A percentile compares a stretch with the other conserved stretches of the same genome.
These are phyloP conservation scores for Phyllopteryx taeniolatus DNA, from an alignment of 2,113 vertebrate species.

Conservation along the genomic window DNA sequence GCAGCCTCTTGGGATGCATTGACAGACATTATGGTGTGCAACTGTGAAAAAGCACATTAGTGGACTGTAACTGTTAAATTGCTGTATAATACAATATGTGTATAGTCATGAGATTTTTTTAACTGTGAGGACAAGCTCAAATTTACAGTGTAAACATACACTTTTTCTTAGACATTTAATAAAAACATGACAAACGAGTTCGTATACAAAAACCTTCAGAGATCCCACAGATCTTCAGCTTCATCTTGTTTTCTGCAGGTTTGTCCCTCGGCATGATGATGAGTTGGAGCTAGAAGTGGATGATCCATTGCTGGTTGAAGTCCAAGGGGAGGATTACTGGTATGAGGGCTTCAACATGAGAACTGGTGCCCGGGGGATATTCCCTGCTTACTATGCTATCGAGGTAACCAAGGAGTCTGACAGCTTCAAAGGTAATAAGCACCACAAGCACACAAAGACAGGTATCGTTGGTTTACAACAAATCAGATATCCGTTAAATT, in stretches of 20 bases:
- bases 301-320: constrained; percentile 90
- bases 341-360: constrained; percentile 98
- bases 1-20: too few species aligned
- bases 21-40: too few species aligned
- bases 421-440: constrained; percentile 76
- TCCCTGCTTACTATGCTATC: constrained; percentile 93
- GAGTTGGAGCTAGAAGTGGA: constrained; percentile 95
- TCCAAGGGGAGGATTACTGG: constrained; percentile 96
- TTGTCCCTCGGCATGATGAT: constrained; percentile 91
- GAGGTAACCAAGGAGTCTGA: constrained; percentile 89
- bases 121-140: too few species aligned
- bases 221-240: not conserved
- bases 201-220: not conserved
- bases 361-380: constrained; percentile 85
- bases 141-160: too few species aligned
- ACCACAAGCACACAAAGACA: not conserved
- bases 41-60: too few species aligned
- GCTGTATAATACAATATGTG: too few species aligned
- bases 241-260: constrained; percentile 57
- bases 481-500: too few species aligned
- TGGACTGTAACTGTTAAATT: too few species aligned
- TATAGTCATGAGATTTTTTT: too few species aligned
- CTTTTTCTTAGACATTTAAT: too few species aligned
- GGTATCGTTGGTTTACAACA: too few species aligned
- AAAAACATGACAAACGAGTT: not conserved